Percentiles rank a stretch among this genome's conserved stretches.
These are phyloP conservation scores for Neoseiulus cucumeris DNA, from an alignment of 1,140 invertebrate genomes.

Conservation along the genomic window DNA sequence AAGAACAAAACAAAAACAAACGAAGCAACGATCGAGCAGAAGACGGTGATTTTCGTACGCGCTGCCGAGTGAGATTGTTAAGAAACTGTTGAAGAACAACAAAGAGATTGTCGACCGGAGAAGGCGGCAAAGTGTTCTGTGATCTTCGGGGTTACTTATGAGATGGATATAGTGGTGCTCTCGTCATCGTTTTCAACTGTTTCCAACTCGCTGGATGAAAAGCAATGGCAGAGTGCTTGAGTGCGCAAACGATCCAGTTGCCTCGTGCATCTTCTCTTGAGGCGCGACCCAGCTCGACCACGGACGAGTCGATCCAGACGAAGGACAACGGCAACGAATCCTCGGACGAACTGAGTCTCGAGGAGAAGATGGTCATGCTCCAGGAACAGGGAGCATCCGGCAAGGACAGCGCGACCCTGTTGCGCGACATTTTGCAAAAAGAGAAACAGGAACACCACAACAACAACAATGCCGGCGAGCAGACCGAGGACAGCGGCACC, in stretches of 20 bases:
- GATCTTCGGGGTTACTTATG: too few relatives aligned
- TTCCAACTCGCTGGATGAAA: background rate
- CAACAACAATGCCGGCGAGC: background rate
- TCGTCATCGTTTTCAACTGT: background rate
- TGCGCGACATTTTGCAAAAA: slow-evolving; percentile 31
- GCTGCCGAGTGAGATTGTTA: too few relatives aligned
- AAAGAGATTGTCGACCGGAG: too few relatives aligned
- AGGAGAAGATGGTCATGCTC: background rate
- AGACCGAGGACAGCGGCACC: slow-evolving; percentile 13
- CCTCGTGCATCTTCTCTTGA: background rate
- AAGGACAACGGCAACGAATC: background rate
- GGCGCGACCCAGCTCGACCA: background rate
- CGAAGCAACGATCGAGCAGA: too few relatives aligned
- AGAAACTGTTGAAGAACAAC: too few relatives aligned
- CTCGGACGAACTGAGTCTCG: background rate
- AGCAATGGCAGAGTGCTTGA: slow-evolving; percentile 6
- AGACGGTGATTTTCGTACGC: too few relatives aligned
- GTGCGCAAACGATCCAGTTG: background rate
- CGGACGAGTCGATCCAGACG: background rate
- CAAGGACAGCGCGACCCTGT: slow-evolving; percentile 26
- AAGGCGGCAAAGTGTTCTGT: too few relatives aligned
- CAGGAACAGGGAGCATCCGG: background rate
- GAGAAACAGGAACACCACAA: slow-evolving; percentile 16
- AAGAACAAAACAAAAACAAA: too few relatives aligned
- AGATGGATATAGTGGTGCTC: background rate